Evolutionary conservation across 2,113 vertebrate genomes (phyloP).

Genomic region (Pelmatolapia mariae): DNA sequence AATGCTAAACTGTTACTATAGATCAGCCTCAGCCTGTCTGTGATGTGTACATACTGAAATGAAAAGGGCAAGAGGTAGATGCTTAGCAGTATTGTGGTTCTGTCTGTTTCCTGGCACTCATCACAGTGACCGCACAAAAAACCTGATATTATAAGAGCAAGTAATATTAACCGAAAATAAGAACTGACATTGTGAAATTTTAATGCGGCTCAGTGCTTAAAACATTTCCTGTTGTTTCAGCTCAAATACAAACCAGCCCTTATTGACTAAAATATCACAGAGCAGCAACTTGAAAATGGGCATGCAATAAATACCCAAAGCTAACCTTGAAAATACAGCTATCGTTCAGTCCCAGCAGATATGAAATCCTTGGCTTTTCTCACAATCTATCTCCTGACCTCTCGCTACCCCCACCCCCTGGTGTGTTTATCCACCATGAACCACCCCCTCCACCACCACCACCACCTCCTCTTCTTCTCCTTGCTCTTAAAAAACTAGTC

Average conservation of each 20-base stretch:
- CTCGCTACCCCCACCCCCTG: constrained; percentile 29
- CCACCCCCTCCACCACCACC: neutral
- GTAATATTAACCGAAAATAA: constrained; percentile 22
- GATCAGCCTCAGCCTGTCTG: neutral
- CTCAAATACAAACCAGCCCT: neutral
- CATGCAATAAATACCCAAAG: constrained; percentile 23
- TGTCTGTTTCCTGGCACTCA: neutral
- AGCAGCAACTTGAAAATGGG: constrained; percentile 1
- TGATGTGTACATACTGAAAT: neutral
- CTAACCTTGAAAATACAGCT: constrained; percentile 28
- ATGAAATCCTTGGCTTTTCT: constrained; percentile 57
- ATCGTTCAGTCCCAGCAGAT: constrained; percentile 23
- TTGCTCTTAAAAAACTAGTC: constrained; percentile 30
- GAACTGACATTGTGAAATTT: constrained; percentile 8
- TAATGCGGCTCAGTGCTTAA: neutral
- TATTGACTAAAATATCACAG: constrained; percentile 14
- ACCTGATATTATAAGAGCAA: constrained; percentile 20
- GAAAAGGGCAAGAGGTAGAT: neutral
- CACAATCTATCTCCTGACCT: constrained; percentile 51
- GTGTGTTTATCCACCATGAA: neutral
- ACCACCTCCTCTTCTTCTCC: neutral
- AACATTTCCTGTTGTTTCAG: neutral
- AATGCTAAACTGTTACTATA: neutral
- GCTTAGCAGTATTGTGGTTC: neutral
- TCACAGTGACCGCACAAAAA: neutral